A percentile compares a stretch with the other conserved stretches of the same genome.
phyloP scores from a whole-genome alignment of 2,888 invertebrate genomes.

The Operophtera brumata region DNA sequence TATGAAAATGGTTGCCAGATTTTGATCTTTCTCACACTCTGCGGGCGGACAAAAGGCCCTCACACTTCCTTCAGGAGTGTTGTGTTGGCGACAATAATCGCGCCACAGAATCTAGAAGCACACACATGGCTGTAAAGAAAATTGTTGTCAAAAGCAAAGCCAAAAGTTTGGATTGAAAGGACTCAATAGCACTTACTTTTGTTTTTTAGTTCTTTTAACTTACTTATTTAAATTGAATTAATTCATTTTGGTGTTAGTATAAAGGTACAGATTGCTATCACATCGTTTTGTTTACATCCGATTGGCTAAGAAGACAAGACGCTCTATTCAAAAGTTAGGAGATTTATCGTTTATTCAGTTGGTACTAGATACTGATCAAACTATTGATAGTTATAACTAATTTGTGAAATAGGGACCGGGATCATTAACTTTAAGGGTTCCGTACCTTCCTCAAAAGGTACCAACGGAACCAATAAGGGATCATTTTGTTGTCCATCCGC shows the following conservation, averaged over 20 bases:
- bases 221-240: constrained; percentile 1
- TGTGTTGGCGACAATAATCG: constrained; percentile 64
- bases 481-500: no score
- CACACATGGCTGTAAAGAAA: constrained; percentile 11
- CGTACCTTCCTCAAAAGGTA: no score
- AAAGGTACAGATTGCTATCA: no score
- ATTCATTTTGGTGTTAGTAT: constrained; percentile 4
- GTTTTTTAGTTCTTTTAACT: constrained; percentile 3
- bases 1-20: constrained; percentile 46
- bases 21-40: constrained; percentile 57
- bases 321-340: no score
- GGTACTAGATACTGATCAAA: no score
- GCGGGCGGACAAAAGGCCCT: constrained; percentile 45
- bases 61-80: constrained; percentile 43
- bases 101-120: constrained; percentile 40
- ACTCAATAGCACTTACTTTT: background rate
- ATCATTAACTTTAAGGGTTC: no score
- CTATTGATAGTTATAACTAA: no score
- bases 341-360: no score
- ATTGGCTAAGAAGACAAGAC: no score
- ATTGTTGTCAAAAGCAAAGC: background rate
- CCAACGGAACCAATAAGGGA: no score
- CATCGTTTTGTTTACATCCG: no score
- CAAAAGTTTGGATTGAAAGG: constrained; percentile 1
- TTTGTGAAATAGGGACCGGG: no score